Evolutionary conservation across 53 echinoderm and acorn worm genomes (phyloP), one percentile per base, ranked within the genome.

Genomic region (Hippasteria phrygiana): DNA sequence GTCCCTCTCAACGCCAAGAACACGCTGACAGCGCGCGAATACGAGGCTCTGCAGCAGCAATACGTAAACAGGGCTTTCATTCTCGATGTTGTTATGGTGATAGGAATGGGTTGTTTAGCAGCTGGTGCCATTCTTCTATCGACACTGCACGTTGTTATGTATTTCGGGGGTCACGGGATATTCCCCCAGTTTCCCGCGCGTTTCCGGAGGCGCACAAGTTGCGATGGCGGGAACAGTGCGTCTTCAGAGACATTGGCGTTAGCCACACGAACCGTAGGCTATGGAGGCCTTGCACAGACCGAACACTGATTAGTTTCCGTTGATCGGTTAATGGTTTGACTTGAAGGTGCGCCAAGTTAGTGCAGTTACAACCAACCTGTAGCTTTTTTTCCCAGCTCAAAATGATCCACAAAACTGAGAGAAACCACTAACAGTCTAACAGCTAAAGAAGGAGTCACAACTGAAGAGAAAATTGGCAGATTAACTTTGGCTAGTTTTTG

Each of bases 21-120:
- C 0, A 80, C 79, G 41, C 71, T 91, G 70, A 70, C 91, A 26
- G 91, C 91, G 13, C 42, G 87, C 16, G 78, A 87, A 70, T 91
- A 91, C 79, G 91, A 91, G 43, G 91, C 78, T 10, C 27, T 91
- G n/a, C 78, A 37, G 8, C 9, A 24, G 27, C 1, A 70, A 40
- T 91, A 75, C 43, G 75, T 55, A 10, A 77, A 51, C 1, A 45
- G 77, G n/a, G 77, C 45, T 16, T 71, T 65, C 28, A 38, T 78
- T 36, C 71, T 91, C 8, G 91, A 91, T 53, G 26, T 87, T n/a
- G 50, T 66, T 28, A 64, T 87, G 55, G 50, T 91, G 47, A 13
- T 91, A 8, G 87, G 91, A 2, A 46, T 91, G 33, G 73, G 70
- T 1, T 77, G 87, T 33, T 43, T 91, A 70, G 37, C 67, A 41